Evolutionary conservation across 2,113 vertebrate species (phyloP).

Genomic region (Plotosus lineatus): DNA sequence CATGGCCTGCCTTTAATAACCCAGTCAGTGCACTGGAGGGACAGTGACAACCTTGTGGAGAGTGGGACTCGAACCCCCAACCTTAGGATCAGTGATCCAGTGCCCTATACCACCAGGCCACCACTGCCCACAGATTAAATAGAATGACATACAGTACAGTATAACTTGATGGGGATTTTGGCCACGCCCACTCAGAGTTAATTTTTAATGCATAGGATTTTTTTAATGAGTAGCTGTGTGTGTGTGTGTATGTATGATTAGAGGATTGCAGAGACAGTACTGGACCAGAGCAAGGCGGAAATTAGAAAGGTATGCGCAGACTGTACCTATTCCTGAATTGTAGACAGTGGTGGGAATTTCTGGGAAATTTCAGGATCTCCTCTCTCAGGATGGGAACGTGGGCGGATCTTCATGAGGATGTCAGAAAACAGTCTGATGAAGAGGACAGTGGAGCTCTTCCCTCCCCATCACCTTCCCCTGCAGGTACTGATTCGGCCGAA

Average conservation of each 20-base stretch:
- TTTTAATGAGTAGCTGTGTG: neutral
- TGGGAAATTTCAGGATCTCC: too few relatives aligned
- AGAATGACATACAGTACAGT: neutral
- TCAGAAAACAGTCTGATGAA: constrained; percentile 11
- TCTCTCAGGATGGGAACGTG: constrained; percentile 36
- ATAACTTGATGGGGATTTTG: neutral
- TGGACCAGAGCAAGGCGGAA: constrained; percentile 41
- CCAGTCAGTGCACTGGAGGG: too few relatives aligned
- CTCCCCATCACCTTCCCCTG: neutral
- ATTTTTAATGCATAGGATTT: too few relatives aligned
- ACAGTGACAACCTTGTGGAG: too few relatives aligned
- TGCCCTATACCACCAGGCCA: too few relatives aligned
- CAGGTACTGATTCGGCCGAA: neutral
- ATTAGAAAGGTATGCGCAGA: constrained; percentile 44
- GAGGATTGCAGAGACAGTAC: constrained; percentile 30
- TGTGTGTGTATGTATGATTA: neutral
- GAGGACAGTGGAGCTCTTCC: constrained; percentile 21
- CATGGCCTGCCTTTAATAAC: too few relatives aligned
- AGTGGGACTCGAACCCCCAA: too few relatives aligned
- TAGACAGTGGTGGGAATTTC: neutral
- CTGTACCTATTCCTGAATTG: too few relatives aligned
- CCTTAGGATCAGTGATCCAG: too few relatives aligned
- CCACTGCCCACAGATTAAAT: too few relatives aligned
- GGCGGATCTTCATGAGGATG: constrained; percentile 13
- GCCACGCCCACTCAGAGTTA: neutral